Base-by-base conservation (phyloP, 2,797 vertebrate genomes). In the Sternarchorhynchus goeldii region DNA sequence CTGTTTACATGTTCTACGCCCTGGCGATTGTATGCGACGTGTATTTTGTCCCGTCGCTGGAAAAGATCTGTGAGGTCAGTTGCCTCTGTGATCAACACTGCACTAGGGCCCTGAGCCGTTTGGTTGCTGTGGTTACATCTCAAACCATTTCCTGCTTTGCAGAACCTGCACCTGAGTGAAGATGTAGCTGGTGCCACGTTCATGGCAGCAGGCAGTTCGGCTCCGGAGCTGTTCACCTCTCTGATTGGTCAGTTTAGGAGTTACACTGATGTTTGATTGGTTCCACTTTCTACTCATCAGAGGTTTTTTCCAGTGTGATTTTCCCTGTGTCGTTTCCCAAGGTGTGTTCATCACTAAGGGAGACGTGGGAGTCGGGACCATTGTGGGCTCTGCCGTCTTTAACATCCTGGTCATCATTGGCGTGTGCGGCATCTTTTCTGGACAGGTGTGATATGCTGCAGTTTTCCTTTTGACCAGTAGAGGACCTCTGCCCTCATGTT, bases 321-420 rank as follows among this genome's bases (percentile, higher is more conserved):
- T 56, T 7, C 17, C 45, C 45, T 71, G 2, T 64, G 18, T 45
- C 21, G 5, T 64, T 58, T 14, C 65, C 34, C 75, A 65, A 95
- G 94, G 92, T 20, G 94, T 95, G 64, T 95, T 94, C 80, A 94
- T 95, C 88, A 94, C 94, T 18, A 94, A 94, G 84, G 93, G 94
- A 75, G 94, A 95, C 5, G 91, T 94, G 2, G 94, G 94, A 3
- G 91, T 94, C n/a, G 93, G 93, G 55, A 95, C 94, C 16, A 94
- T 94, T 3, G 93, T 94, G 53, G 93, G 93, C 64, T 95, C 94
- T 6, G 94, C 94, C 2, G 94, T 94, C 76, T 95, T 95, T 83
- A 95, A 95, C 87, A 90, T 95, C 86, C 89, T 95, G 69, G 91
- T 94, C 77, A 95, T 95, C 87, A 94, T 95, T 8, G 94, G 93